Conservation (phyloP, 2,113 vertebrate genomes). For the Tautogolabrus adspersus region DNA sequence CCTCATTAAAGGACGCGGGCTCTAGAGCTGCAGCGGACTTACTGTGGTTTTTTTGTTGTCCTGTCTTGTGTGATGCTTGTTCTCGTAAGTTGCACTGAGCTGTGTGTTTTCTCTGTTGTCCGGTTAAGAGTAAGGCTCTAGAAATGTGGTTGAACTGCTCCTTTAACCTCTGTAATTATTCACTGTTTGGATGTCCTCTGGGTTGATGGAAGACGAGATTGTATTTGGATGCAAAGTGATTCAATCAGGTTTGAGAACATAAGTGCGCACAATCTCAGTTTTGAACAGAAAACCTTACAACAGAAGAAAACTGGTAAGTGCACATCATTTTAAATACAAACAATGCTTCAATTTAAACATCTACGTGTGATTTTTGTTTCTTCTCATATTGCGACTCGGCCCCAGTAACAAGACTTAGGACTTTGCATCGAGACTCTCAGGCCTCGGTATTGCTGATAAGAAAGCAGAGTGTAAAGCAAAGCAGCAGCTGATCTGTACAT, state of each 20-base stretch:
- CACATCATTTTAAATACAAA: background rate
- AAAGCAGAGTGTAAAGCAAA: conserved; percentile 35
- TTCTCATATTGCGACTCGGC: conserved; percentile 8
- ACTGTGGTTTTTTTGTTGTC: too few species aligned
- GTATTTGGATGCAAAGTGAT: conserved; percentile 39
- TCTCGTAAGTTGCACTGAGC: too few species aligned
- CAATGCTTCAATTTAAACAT: conserved; percentile 1
- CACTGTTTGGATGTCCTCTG: background rate
- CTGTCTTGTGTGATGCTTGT: too few species aligned
- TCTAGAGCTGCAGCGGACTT: too few species aligned
- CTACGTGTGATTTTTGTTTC: conserved; percentile 9
- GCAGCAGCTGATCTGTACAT: conserved; percentile 56
- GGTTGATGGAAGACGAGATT: conserved; percentile 11
- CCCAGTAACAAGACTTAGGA: background rate
- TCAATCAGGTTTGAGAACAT: conserved; percentile 5
- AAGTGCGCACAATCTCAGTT: conserved; percentile 12
- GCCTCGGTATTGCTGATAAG: conserved; percentile 21
- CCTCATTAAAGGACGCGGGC: too few species aligned
- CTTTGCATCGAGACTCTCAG: background rate
- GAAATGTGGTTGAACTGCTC: background rate
- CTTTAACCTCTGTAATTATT: conserved; percentile 15
- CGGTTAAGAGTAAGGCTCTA: too few species aligned
- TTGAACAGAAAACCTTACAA: conserved; percentile 3
- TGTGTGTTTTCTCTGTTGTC: too few species aligned
- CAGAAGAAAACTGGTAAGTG: background rate